phyloP scores from a whole-genome alignment of 2,888 invertebrate species.

The Ganaspis brasiliensis region DNA sequence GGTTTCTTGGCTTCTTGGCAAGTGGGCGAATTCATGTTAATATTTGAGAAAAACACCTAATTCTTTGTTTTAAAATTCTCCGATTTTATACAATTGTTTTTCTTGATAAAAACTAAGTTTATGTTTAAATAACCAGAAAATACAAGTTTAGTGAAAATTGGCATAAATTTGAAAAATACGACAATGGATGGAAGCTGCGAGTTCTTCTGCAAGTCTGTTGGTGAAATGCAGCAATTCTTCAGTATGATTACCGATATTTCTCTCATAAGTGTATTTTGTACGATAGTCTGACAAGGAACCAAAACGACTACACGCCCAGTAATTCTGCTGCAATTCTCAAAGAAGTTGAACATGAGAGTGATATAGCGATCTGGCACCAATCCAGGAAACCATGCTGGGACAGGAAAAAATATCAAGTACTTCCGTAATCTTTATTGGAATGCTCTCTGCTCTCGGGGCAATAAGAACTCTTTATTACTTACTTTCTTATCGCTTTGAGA shows the following conservation, averaged over 20 bases:
- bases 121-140: no score
- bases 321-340: slow-evolving; percentile 28
- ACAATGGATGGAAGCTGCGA: not conserved
- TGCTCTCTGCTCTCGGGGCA: slow-evolving; percentile 33
- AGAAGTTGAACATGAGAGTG: slow-evolving; percentile 45
- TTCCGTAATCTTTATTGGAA: slow-evolving; percentile 57
- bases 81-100: no score
- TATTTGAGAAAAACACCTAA: no score
- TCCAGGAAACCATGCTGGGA: slow-evolving; percentile 51
- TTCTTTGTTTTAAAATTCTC: no score
- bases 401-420: slow-evolving; percentile 52
- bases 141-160: no score
- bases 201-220: not conserved
- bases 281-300: slow-evolving; percentile 25
- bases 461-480: slow-evolving; percentile 33
- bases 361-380: slow-evolving; percentile 54
- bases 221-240: not conserved
- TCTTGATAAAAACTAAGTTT: no score
- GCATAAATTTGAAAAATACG: no score
- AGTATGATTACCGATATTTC: slow-evolving; percentile 16
- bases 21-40: no score
- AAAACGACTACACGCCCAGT: slow-evolving; percentile 19
- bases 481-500: slow-evolving; percentile 15
- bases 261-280: slow-evolving; percentile 27
- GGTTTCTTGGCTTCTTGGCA: no score